These are phyloP conservation scores for Rhinopomastus cyanomelas DNA, from an alignment of 2,113 vertebrate species.

Conservation along the genomic window DNA sequence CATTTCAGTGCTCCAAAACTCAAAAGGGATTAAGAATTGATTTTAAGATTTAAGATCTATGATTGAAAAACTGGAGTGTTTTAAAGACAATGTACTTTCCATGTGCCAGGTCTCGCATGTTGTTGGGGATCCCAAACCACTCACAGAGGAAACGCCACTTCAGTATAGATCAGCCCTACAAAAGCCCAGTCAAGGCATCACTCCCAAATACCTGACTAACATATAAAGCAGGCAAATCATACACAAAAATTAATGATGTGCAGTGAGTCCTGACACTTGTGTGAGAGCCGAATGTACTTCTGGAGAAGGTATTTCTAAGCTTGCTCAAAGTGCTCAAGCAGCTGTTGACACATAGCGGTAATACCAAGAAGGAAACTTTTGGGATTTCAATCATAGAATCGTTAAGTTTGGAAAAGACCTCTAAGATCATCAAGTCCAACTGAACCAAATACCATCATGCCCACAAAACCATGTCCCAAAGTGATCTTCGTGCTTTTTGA, in stretches of 20 bases:
- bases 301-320: neutral
- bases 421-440: too few relatives aligned
- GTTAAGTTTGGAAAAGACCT: too few relatives aligned
- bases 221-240: neutral
- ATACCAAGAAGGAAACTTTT: neutral
- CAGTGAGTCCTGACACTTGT: neutral
- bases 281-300: neutral
- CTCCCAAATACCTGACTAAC: neutral
- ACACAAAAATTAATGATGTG: neutral
- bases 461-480: too few relatives aligned
- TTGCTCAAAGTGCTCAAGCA: slow-evolving; percentile 4
- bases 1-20: neutral
- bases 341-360: neutral
- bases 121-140: neutral
- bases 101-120: neutral
- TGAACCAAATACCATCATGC: too few relatives aligned
- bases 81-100: neutral
- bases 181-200: neutral
- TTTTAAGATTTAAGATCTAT: too few relatives aligned
- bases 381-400: too few relatives aligned
- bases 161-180: neutral
- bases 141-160: neutral
- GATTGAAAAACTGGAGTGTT: too few relatives aligned
- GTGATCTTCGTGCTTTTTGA: too few relatives aligned
- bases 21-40: neutral